Conservation (phyloP, 2,888 invertebrate genomes). For the Byasa hedistus region DNA sequence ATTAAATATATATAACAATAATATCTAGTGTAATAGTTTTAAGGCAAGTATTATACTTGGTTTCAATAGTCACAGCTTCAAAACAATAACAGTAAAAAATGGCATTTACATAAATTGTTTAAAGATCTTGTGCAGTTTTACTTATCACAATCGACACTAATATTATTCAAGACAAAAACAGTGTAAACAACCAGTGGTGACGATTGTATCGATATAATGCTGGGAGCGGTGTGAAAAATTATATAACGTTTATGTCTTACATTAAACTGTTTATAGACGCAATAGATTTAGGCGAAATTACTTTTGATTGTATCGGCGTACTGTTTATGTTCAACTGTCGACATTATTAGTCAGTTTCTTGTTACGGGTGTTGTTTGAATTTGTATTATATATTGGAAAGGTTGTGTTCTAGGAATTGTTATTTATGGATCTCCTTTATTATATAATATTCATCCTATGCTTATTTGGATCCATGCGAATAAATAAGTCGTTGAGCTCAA, state of each 20-base stretch:
- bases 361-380: neutral
- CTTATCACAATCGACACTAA: constrained; percentile 6
- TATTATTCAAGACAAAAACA: neutral
- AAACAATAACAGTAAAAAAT: no score
- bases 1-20: no score
- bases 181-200: neutral
- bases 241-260: neutral
- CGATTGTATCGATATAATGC: neutral
- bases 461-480: no score
- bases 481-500: no score
- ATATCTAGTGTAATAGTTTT: no score
- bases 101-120: no score
- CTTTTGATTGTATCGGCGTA: constrained; percentile 1
- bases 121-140: neutral
- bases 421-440: no score
- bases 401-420: neutral
- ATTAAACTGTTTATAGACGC: neutral
- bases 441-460: no score
- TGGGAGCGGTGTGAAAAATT: neutral
- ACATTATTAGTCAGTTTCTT: neutral
- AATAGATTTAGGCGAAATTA: neutral
- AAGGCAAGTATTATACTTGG: no score
- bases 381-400: neutral
- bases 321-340: neutral
- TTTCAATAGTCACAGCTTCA: no score